Evolutionary conservation across 2,888 invertebrate species (phyloP).

Genomic region (Drosophila nr. perissopoda): DNA sequence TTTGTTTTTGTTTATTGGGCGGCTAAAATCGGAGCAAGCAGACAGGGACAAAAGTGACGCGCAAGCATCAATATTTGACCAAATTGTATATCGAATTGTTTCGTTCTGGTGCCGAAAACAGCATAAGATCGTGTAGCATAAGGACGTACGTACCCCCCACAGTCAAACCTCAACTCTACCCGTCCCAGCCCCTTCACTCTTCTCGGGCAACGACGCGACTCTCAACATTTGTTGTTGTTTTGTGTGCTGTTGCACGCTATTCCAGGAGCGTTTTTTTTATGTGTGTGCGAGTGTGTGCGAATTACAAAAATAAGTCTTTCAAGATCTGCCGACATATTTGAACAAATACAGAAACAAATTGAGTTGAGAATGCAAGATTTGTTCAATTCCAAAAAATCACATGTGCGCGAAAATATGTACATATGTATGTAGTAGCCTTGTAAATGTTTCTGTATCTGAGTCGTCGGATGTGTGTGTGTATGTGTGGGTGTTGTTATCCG

Average conservation of each 20-base stretch:
- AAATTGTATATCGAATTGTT: conserved; percentile 24
- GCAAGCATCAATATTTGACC: conserved; percentile 18
- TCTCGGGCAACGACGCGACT: conserved; percentile 17
- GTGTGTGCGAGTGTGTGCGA: conserved; percentile 19
- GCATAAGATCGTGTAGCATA: conserved; percentile 5
- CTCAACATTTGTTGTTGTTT: conserved; percentile 43
- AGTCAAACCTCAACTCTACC: conserved; percentile 5
- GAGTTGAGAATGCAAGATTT: conserved; percentile 23
- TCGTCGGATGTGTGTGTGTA: conserved; percentile 9
- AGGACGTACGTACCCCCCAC: conserved; percentile 34
- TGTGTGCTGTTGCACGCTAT: conserved; percentile 48
- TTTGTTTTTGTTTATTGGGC: conserved; percentile 58
- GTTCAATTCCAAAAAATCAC: conserved; percentile 33
- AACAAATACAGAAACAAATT: conserved; percentile 1
- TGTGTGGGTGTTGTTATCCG: conserved; percentile 50
- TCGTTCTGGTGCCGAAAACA: conserved; percentile 2
- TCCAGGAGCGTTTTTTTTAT: conserved; percentile 37
- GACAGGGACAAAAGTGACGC: conserved; percentile 7
- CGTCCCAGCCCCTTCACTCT: not conserved
- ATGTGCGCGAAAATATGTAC: conserved; percentile 49
- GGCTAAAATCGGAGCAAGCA: conserved; percentile 32
- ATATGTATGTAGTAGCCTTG: conserved; percentile 31
- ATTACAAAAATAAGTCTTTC: conserved; percentile 41
- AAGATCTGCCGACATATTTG: conserved; percentile 10
- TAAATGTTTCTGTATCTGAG: conserved; percentile 27